Evolutionary conservation across 2,797 vertebrate species (phyloP).

Genomic region (Remorina albescens): DNA sequence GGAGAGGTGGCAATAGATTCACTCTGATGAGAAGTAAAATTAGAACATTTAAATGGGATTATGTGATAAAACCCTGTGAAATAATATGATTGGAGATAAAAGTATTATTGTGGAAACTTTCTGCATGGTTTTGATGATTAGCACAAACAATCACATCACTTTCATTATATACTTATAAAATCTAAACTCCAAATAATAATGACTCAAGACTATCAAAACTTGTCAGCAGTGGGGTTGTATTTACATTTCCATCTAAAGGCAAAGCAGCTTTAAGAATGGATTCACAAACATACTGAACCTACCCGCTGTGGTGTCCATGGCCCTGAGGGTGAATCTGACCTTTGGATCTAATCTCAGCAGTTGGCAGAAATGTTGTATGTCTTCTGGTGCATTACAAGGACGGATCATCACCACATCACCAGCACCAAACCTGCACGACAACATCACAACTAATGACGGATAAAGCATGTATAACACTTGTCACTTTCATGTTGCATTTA

Average conservation of each 20-base stretch:
- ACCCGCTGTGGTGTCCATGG: slow-evolving; percentile 80
- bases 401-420: slow-evolving; percentile 92
- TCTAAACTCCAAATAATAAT: too few species aligned
- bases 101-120: neutral
- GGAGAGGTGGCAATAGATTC: too few species aligned
- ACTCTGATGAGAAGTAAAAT: too few species aligned
- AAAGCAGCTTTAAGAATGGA: too few species aligned
- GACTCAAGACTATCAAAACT: neutral
- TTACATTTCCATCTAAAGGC: too few species aligned
- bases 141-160: neutral
- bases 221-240: too few species aligned
- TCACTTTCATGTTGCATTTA: neutral
- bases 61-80: too few species aligned
- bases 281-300: neutral
- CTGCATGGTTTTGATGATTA: neutral
- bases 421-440: slow-evolving; percentile 83
- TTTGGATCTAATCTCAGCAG: slow-evolving; percentile 87
- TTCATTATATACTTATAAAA: too few species aligned
- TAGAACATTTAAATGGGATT: too few species aligned
- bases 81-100: too few species aligned
- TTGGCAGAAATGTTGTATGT: slow-evolving; percentile 88
- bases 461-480: neutral
- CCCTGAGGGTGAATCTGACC: slow-evolving; percentile 81
- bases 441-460: neutral
- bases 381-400: slow-evolving; percentile 85